These are phyloP conservation scores for Furnarius figulus DNA, from an alignment of 2,113 vertebrate genomes.

Conservation along the genomic window DNA sequence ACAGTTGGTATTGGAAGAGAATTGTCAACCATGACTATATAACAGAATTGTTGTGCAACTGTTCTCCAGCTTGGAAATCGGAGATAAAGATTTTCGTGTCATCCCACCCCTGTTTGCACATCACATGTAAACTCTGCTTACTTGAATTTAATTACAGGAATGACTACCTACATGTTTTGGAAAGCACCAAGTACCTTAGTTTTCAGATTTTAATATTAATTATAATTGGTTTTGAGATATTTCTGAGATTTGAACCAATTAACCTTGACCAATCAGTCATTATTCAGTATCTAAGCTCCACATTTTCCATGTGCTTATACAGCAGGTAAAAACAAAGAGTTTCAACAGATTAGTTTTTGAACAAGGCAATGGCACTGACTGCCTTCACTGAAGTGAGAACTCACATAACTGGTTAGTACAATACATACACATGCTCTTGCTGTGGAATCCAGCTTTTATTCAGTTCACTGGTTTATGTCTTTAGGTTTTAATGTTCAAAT, in stretches of 20 bases:
- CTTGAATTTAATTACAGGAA: not conserved
- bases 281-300: not conserved
- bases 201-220: not conserved
- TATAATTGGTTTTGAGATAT: not conserved
- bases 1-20: not conserved
- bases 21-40: not conserved
- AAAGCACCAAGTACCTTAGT: not conserved
- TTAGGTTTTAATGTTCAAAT: not conserved
- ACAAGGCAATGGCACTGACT: not conserved
- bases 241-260: not conserved
- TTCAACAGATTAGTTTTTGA: not conserved
- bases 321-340: not conserved
- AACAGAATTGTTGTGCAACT: not conserved
- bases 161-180: not conserved
- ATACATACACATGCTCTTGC: not conserved
- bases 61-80: not conserved
- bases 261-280: not conserved
- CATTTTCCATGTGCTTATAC: not conserved
- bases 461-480: not conserved
- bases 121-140: not conserved
- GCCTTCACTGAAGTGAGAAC: not conserved
- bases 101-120: not conserved
- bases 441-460: not conserved
- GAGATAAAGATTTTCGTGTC: not conserved
- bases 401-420: not conserved